These are phyloP conservation scores for Amaurobius ferox DNA, from an alignment of 2,888 invertebrate species.

Conservation along the genomic window DNA sequence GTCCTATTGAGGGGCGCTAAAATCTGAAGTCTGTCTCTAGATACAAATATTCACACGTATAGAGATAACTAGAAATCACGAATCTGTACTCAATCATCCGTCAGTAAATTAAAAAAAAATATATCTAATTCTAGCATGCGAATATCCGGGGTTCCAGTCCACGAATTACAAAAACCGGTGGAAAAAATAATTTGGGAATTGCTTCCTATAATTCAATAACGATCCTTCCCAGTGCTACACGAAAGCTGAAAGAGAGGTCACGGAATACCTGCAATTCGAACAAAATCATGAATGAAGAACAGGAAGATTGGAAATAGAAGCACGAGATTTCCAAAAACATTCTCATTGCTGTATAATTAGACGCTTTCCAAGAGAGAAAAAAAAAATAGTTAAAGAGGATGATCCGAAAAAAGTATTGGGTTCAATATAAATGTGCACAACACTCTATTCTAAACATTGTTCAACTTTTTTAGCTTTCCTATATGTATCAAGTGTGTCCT, in stretches of 20 bases:
- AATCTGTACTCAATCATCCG: background rate
- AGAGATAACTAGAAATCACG: background rate
- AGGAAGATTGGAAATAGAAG: background rate
- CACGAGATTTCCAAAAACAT: background rate
- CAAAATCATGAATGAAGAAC: background rate
- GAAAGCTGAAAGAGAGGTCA: background rate
- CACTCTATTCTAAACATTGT: too few species aligned
- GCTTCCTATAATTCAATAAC: constrained; percentile 8
- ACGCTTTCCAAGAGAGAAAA: too few species aligned
- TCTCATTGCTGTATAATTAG: too few species aligned
- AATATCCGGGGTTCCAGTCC: background rate
- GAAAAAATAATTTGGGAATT: background rate
- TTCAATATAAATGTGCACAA: too few species aligned
- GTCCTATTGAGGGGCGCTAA: too few species aligned
- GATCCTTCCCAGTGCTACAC: background rate
- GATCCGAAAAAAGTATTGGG: too few species aligned
- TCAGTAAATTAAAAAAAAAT: background rate
- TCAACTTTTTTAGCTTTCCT: too few species aligned
- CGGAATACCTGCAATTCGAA: background rate
- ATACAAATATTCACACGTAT: background rate
- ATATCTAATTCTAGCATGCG: background rate
- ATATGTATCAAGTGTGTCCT: too few species aligned
- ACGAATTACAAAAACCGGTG: background rate
- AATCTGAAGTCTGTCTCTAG: too few species aligned
- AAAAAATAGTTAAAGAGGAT: too few species aligned